Conservation (phyloP, 2,113 vertebrate species). For the Mus musculus region DNA sequence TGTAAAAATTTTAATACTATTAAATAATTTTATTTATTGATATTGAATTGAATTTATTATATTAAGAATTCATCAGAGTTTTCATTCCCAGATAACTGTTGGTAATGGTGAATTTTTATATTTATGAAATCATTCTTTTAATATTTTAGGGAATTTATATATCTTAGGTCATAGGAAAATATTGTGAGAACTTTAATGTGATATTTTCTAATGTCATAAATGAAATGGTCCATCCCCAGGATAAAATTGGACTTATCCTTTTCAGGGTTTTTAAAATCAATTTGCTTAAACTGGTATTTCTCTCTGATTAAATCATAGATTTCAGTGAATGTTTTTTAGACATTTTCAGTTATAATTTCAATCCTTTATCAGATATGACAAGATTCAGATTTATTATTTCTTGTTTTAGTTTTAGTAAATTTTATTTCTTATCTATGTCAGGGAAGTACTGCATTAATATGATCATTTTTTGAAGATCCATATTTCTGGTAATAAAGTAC, state of each 20-base stretch:
- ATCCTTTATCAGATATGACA: neutral
- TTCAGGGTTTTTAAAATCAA: neutral
- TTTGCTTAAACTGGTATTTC: neutral
- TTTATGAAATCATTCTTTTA: neutral
- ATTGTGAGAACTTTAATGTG: neutral
- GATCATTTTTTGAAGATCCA: neutral
- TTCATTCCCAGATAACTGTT: neutral
- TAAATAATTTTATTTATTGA: neutral
- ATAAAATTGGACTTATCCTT: neutral
- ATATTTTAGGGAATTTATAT: neutral
- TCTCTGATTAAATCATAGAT: neutral
- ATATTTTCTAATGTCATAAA: neutral
- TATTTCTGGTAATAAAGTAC: neutral
- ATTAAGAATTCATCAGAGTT: neutral
- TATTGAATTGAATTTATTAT: neutral
- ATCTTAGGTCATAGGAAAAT: neutral
- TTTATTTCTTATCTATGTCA: neutral
- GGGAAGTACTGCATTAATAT: neutral
- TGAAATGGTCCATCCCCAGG: neutral
- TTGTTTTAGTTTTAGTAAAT: neutral
- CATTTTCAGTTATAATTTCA: neutral
- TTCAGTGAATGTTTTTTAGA: neutral
- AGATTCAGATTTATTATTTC: neutral
- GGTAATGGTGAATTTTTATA: neutral
- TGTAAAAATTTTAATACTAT: neutral